These are phyloP conservation scores for Rhodinocichla rosea DNA, from an alignment of 2,113 vertebrate genomes.

Conservation along the genomic window DNA sequence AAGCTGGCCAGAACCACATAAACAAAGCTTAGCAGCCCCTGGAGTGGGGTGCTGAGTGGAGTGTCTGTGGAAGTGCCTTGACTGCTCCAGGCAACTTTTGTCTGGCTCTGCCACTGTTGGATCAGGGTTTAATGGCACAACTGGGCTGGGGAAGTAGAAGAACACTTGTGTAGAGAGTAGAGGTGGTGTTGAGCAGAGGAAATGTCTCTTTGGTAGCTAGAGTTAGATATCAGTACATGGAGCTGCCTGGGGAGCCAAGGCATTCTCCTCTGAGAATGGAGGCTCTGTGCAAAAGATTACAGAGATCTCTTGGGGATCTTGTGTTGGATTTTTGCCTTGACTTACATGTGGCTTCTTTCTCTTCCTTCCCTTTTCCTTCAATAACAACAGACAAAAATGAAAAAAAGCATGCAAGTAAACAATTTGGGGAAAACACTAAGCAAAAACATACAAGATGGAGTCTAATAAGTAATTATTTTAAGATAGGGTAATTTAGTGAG, in stretches of 20 bases:
- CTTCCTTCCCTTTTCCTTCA: background rate
- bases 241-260: background rate
- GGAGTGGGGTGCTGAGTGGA: background rate
- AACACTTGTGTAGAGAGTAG: background rate
- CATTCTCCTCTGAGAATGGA: background rate
- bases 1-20: background rate
- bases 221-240: background rate
- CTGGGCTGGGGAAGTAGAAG: background rate
- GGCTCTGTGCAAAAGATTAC: background rate
- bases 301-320: background rate
- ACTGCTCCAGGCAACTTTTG: background rate
- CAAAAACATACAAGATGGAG: background rate
- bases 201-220: background rate
- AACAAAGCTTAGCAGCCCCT: background rate
- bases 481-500: background rate
- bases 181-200: background rate
- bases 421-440: background rate
- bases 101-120: background rate
- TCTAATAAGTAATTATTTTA: background rate
- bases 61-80: background rate
- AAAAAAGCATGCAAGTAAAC: background rate
- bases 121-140: background rate
- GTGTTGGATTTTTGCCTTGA: background rate
- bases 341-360: accelerated
- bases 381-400: background rate